Evolutionary conservation across 2,888 invertebrate species (phyloP), one percentile per base, ranked within the genome.

Genomic region (Trileptium ribeirensis): DNA sequence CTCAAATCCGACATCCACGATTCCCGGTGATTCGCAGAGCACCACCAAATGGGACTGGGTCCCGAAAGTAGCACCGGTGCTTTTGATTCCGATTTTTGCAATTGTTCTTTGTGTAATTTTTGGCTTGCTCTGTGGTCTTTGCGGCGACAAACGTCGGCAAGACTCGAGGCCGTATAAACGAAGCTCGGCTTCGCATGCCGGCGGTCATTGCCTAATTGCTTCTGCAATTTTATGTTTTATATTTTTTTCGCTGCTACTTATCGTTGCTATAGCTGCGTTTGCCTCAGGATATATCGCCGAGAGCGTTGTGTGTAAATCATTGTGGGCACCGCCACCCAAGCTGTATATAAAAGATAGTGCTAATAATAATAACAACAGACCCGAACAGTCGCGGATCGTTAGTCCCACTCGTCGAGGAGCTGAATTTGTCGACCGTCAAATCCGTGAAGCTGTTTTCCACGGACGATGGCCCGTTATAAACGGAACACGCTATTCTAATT

Each of bases 181-280:
- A 79, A 19, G 1, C 1, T 29, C 19, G 15, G 1, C 1, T 31
- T 79, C 79, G 33, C 15, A 79, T 15, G 51, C 19, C 75, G 79
- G 79, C 24, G 79, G 79, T 33, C 19, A 79, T 37, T 31, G 74
- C n/a, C 70, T 79, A 8, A 79, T 79, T 24, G n/a, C 74, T 31
- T 29, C 75, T 15, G 79, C 34, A 2, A 67, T 8, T 3, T 8
- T 79, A 15, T 31, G 36, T 51, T 79, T 79, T 67, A 15, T 79
- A 15, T 79, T 79, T 37, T 34, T 67, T 29, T 64, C 67, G 51
- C 37, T 79, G 3, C 74, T 79, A 8, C 67, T 79, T 67, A 3
- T 79, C 24, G 67, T 79, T n/a, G 2, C 34, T n/a, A 78, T n/a
- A 15, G 33, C 37, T 2, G 19, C 67, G 3, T 79, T 79, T 37